Percentiles rank a stretch among this genome's conserved stretches.
These are phyloP conservation scores for Alloplasta piceator DNA, from an alignment of 2,888 invertebrate genomes.

Conservation along the genomic window DNA sequence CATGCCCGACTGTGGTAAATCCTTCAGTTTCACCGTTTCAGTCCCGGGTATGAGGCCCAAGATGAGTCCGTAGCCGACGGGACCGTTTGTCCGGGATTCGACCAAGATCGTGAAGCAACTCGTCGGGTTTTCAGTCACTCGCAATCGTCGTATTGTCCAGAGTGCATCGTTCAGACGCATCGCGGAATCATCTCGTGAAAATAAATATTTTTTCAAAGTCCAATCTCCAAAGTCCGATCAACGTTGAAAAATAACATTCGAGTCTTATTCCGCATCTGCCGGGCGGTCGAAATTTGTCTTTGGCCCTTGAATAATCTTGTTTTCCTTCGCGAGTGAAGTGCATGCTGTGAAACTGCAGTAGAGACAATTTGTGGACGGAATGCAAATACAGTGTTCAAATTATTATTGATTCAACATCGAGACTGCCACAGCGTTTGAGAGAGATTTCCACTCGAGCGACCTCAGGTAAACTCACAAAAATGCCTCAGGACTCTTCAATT, in stretches of 20 bases:
- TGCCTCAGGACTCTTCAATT: neutral
- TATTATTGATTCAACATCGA: too few relatives aligned
- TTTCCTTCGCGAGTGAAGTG: constrained; percentile 1
- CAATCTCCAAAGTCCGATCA: neutral
- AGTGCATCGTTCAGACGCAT: constrained; percentile 64
- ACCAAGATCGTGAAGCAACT: constrained; percentile 11
- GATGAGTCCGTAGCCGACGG: constrained; percentile 13
- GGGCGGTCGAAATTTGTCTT: too few relatives aligned
- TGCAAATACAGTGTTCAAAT: too few relatives aligned
- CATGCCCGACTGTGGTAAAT: too few relatives aligned
- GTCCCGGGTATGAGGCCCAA: constrained; percentile 16
- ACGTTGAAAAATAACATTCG: neutral
- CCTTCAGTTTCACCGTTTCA: constrained; percentile 1
- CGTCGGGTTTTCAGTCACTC: constrained; percentile 67
- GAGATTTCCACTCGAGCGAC: constrained; percentile 11
- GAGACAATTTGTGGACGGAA: too few relatives aligned
- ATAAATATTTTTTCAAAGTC: neutral
- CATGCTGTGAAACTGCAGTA: neutral
- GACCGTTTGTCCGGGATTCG: constrained; percentile 42
- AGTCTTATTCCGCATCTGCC: too few relatives aligned
- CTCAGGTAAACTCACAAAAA: constrained; percentile 13
- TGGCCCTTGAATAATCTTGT: neutral
- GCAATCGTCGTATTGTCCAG: constrained; percentile 68
- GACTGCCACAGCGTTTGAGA: neutral
- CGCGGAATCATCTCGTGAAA: constrained; percentile 31